Conservation (phyloP, 2,888 invertebrate species). For the Eilema depressum region DNA sequence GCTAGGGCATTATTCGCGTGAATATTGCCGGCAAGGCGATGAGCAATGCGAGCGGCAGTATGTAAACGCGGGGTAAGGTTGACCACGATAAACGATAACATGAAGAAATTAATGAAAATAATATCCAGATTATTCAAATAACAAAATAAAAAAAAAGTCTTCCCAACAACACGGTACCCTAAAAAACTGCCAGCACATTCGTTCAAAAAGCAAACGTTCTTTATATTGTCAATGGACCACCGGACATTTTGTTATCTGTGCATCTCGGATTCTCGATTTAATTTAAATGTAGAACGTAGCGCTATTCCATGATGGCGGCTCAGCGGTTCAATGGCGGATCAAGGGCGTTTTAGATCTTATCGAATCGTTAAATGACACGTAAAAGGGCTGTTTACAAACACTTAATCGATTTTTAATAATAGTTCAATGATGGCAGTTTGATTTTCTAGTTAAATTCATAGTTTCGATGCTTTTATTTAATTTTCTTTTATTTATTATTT, state of each 20-base stretch:
- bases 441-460: slow-evolving; percentile 31
- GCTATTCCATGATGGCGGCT: slow-evolving; percentile 50
- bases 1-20: too few species aligned
- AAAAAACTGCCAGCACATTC: slow-evolving; percentile 34
- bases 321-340: slow-evolving; percentile 33
- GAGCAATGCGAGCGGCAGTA: too few species aligned
- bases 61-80: too few species aligned
- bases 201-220: slow-evolving; percentile 48
- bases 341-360: slow-evolving; percentile 57
- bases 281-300: slow-evolving; percentile 69
- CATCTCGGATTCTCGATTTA: slow-evolving; percentile 69
- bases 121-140: not conserved
- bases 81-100: too few species aligned
- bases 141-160: not conserved
- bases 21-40: too few species aligned
- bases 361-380: slow-evolving; percentile 71
- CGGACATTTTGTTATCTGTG: slow-evolving; percentile 79
- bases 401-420: slow-evolving; percentile 36
- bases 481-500: not conserved
- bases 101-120: not conserved
- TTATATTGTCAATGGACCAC: slow-evolving; percentile 69
- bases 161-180: slow-evolving; percentile 33
- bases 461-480: not conserved
- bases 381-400: slow-evolving; percentile 68
- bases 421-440: slow-evolving; percentile 31